These are phyloP conservation scores for Periophthalmodon schlosseri DNA, from an alignment of 2,113 vertebrate species.

Conservation along the genomic window DNA sequence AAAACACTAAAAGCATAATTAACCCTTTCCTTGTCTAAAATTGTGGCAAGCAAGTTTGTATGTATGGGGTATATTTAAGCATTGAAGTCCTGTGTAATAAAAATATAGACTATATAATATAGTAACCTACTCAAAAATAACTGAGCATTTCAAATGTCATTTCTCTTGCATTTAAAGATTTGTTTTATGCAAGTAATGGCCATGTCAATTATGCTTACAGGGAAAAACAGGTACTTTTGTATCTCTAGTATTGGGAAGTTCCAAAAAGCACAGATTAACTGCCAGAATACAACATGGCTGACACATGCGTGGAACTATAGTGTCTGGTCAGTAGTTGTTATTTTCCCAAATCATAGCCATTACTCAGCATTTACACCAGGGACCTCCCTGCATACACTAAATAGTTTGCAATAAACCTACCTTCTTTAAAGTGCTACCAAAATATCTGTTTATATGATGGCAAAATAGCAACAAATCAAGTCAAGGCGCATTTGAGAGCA, in stretches of 20 bases:
- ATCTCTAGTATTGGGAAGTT: too few species aligned
- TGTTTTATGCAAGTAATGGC: not conserved
- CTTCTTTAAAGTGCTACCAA: constrained; percentile 55
- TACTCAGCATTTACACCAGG: not conserved
- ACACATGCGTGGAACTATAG: too few species aligned
- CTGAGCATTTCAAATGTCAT: not conserved
- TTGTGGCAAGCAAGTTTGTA: not conserved
- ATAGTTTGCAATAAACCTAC: constrained; percentile 17
- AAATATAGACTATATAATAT: too few species aligned
- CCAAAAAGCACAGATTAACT: not conserved
- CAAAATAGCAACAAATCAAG: constrained; percentile 61
- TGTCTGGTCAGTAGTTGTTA: too few species aligned
- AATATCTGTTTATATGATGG: constrained; percentile 56
- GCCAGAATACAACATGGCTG: not conserved
- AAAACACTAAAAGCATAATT: not conserved
- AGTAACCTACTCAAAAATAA: not conserved
- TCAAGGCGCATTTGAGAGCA: constrained; percentile 63
- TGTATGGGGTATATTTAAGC: not conserved
- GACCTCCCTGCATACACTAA: not conserved
- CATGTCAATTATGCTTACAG: not conserved
- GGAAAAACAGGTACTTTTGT: not conserved
- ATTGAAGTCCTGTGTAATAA: too few species aligned
- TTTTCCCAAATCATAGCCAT: not conserved
- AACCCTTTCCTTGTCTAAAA: not conserved
- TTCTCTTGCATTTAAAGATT: not conserved